Percentiles rank a stretch among this genome's conserved stretches.
Conservation (phyloP, 2,113 vertebrate species). For the Austrofundulus limnaeus region DNA sequence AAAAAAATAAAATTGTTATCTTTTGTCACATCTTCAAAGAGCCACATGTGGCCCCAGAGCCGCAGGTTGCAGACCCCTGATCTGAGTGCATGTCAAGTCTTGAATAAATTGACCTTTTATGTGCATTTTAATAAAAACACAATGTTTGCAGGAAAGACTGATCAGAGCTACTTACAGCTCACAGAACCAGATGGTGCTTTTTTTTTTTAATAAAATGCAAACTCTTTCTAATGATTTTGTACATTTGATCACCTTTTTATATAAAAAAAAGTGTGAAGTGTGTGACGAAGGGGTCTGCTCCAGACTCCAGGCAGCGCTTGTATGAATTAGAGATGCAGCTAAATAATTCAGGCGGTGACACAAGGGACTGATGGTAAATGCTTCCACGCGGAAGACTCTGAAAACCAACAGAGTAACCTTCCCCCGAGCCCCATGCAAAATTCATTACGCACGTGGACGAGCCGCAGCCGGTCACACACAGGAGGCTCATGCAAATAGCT, state of each 20-base stretch:
- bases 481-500: conserved; percentile 38
- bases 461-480: conserved; percentile 31
- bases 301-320: conserved; percentile 47
- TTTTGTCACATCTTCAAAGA: no score
- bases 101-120: no score
- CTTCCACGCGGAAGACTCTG: conserved; percentile 71
- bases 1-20: no score
- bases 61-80: no score
- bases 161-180: neutral
- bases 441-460: conserved; percentile 61
- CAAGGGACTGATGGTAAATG: conserved; percentile 72
- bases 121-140: no score
- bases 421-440: conserved; percentile 70
- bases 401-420: conserved; percentile 71
- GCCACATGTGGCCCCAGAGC: no score
- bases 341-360: conserved; percentile 78
- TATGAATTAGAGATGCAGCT: conserved; percentile 78
- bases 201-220: neutral
- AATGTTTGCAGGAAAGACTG: neutral
- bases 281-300: conserved; percentile 21
- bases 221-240: conserved; percentile 21
- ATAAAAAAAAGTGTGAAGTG: conserved; percentile 69
- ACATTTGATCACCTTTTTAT: conserved; percentile 25
- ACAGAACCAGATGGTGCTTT: neutral
- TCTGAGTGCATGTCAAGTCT: neutral